These are phyloP conservation scores for Melanotaenia trifasciata DNA, from an alignment of 2,797 vertebrate species.

Conservation along the genomic window DNA sequence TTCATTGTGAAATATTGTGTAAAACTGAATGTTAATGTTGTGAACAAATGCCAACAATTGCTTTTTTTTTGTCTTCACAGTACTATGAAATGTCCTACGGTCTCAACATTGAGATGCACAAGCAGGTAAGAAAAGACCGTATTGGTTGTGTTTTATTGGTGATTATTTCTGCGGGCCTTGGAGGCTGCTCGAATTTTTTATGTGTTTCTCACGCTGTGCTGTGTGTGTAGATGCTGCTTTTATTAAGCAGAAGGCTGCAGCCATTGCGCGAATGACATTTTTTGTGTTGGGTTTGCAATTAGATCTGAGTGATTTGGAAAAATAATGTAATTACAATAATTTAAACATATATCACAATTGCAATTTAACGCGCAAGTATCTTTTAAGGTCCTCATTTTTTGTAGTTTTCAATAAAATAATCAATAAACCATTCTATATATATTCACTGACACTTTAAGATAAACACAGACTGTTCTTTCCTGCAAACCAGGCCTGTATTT, in stretches of 20 bases:
- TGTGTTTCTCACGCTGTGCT: not conserved
- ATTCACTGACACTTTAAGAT: too few relatives aligned
- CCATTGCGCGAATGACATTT: conserved; percentile 8
- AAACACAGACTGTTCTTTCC: too few relatives aligned
- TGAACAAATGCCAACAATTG: conserved; percentile 52
- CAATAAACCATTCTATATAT: not conserved
- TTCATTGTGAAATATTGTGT: conserved; percentile 47
- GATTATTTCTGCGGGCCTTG: conserved; percentile 8
- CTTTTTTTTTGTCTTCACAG: conserved; percentile 82
- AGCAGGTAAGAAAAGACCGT: conserved; percentile 87
- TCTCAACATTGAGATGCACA: conserved; percentile 98
- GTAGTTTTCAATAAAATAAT: not conserved
- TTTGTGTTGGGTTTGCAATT: not conserved
- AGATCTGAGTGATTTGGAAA: not conserved
- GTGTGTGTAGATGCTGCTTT: not conserved
- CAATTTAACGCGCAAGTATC: too few relatives aligned
- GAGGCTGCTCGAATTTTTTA: not conserved
- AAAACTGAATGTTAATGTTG: conserved; percentile 45
- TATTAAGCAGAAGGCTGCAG: not conserved
- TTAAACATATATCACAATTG: too few relatives aligned
- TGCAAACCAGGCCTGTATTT: too few relatives aligned
- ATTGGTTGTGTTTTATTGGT: not conserved
- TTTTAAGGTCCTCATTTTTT: not conserved
- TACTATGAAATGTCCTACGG: conserved; percentile 98
- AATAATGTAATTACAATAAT: too few relatives aligned